Percentiles rank a stretch among this genome's conserved stretches.
These are phyloP conservation scores for Pimephales promelas DNA, from an alignment of 2,113 vertebrate species.

Conservation along the genomic window DNA sequence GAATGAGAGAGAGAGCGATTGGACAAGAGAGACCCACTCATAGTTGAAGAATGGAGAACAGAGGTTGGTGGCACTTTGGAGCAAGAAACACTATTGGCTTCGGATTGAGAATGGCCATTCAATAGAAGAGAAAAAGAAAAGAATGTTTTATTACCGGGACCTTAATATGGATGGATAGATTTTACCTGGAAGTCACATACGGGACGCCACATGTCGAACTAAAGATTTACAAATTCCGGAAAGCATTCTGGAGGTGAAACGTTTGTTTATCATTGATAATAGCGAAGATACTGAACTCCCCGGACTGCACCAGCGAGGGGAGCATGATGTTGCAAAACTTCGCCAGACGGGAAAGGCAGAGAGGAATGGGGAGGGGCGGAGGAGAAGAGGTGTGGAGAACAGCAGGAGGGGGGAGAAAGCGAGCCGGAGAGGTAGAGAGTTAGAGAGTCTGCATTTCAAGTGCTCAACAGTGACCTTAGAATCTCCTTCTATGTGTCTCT, in stretches of 20 bases:
- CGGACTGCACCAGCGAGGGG: slow-evolving; percentile 17
- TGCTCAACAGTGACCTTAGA: slow-evolving; percentile 20
- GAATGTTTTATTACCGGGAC: background rate
- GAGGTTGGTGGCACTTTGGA: slow-evolving; percentile 1
- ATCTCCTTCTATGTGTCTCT: background rate
- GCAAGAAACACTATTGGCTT: background rate
- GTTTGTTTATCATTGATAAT: background rate
- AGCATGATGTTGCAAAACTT: slow-evolving; percentile 44
- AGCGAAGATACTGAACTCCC: background rate
- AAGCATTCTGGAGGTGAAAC: background rate
- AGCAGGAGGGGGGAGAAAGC: background rate
- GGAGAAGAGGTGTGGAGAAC: background rate
- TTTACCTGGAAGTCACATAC: background rate
- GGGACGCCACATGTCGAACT: background rate
- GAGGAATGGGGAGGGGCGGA: slow-evolving; percentile 1
- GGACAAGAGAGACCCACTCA: background rate
- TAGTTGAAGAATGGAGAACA: background rate
- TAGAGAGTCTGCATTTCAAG: slow-evolving; percentile 12
- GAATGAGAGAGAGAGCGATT: background rate
- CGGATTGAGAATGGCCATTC: no score
- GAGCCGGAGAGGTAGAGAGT: background rate
- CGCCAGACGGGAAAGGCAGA: background rate
- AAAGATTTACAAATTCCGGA: background rate
- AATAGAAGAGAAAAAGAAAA: background rate
- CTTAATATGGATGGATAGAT: background rate